phyloP scores from a whole-genome alignment of 1,140 invertebrate genomes.

The Cyphomyrmex costatus region DNA sequence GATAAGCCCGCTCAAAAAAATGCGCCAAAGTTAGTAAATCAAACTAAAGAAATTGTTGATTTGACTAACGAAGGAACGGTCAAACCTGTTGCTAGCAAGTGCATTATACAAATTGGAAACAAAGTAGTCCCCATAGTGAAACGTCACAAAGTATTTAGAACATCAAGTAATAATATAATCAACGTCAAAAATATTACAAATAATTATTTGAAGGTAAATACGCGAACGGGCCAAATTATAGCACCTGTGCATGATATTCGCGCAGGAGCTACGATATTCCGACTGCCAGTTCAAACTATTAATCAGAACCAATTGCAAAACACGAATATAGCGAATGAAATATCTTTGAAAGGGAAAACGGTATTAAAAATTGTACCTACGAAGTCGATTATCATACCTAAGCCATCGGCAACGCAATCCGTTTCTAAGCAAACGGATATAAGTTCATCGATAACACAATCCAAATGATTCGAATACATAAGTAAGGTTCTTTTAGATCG shows the following conservation, averaged over 20 bases:
- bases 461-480: conserved; percentile 56
- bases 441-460: not conserved
- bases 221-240: not conserved
- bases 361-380: not conserved
- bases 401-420: not conserved
- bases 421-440: not conserved
- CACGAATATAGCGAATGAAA: not conserved
- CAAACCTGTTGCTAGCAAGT: not conserved
- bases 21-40: conserved; percentile 4
- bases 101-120: not conserved
- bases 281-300: conserved; percentile 25
- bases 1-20: conserved; percentile 15
- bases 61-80: conserved; percentile 52
- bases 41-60: conserved; percentile 57
- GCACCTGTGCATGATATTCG: not conserved
- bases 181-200: conserved; percentile 72
- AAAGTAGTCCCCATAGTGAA: conserved; percentile 39
- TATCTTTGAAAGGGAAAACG: conserved; percentile 3
- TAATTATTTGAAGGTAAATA: conserved; percentile 67
- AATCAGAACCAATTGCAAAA: conserved; percentile 27
- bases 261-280: conserved; percentile 10
- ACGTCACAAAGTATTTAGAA: conserved; percentile 57
- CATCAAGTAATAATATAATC: conserved; percentile 54
- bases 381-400: not conserved
- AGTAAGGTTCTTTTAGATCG: conserved; percentile 36